Conservation (phyloP, 2,797 vertebrate species). For the Schizopygopsis malacanthus region DNA sequence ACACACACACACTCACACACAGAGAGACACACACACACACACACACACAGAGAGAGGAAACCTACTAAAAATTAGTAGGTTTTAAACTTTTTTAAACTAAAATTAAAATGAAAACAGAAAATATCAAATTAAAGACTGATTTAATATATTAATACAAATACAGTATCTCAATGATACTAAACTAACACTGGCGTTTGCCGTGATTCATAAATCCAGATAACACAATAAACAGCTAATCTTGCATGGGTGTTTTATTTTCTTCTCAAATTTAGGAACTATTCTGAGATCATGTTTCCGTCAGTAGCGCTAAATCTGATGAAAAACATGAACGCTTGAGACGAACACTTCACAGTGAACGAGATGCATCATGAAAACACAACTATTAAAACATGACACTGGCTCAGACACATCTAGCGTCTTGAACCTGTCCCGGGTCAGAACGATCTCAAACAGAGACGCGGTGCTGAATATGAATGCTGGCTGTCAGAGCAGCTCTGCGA, state of each 20-base stretch:
- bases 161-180: background rate
- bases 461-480: conserved; percentile 49
- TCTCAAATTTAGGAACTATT: background rate
- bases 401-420: conserved; percentile 31
- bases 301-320: background rate
- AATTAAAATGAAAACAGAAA: no score
- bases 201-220: background rate
- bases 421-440: conserved; percentile 23
- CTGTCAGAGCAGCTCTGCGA: conserved; percentile 53
- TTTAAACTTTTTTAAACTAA: no score
- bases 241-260: background rate
- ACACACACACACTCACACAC: no score
- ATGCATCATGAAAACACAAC: conserved; percentile 24
- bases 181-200: background rate
- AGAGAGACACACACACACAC: no score
- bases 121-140: no score
- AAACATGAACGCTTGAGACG: background rate
- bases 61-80: no score
- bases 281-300: background rate
- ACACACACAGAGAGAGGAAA: no score
- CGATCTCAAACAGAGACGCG: conserved; percentile 35
- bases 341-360: background rate
- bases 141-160: no score
- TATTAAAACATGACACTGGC: conserved; percentile 21
- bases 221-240: background rate